Base-by-base conservation (phyloP, 1,140 invertebrate genomes). In the Oryctes rhinoceros region DNA sequence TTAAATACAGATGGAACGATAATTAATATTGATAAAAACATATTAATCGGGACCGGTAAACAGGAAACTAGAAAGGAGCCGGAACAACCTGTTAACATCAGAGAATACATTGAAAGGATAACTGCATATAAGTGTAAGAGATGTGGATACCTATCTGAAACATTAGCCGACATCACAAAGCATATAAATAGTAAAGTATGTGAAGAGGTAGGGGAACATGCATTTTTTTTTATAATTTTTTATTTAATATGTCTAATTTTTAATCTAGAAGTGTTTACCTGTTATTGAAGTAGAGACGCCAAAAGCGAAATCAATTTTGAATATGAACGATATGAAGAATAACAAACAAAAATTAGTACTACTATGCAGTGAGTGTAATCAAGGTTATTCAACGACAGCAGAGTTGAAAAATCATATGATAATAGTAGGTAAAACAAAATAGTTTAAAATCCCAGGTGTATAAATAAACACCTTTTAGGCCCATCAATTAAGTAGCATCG, bases 321-420 rank as follows among this genome's bases (percentile, higher is more conserved):
- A 84, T 24, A 76, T 76, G n/a, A 84, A 82, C 24, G 78, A 80
- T 48, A 49, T 76, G 4, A 80, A 76, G n/a, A 82, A 83, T 77
- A 80, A 82, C 49, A 81, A 81, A 11, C 75, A 76, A 30, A 75
- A 80, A 49, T 83, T 80, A 15, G 71, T 85, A 11, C 82, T 80
- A 76, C 44, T 85, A 9, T 85, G 84, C 35, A 85, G 84, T 78
- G 81, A 83, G 20, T 85, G 84, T 62, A 80, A 80, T 78, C 79
- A 39, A 49, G 83, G 82, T 24, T 85, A 80, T 80, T 79, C 81
- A 1, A 82, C 79, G 48, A 84, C 82, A 30, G 81, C 83, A 59
- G 81, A 84, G 71, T 80, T 85, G 77, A 83, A 80, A 78, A 53
- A 81, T n/a, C 84, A 85, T 59, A 85, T 85, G 84, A 84, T 84